Evolutionary conservation across 2,113 vertebrate species (phyloP).

Genomic region (Tragelaphus buxtoni): DNA sequence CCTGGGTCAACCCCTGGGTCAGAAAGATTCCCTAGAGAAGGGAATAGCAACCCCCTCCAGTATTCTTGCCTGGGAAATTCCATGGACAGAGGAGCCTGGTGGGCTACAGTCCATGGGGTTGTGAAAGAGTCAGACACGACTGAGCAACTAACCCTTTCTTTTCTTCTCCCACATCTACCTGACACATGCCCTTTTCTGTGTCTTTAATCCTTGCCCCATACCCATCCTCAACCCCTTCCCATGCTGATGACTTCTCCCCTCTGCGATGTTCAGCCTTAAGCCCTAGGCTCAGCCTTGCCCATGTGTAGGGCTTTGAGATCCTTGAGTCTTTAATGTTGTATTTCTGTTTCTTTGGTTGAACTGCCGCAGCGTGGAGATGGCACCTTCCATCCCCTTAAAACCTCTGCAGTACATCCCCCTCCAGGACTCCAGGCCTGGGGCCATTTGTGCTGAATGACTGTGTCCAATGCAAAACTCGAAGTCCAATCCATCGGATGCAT

Average conservation of each 20-base stretch:
- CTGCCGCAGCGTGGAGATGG: neutral
- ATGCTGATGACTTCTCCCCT: fast-evolving
- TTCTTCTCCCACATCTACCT: neutral
- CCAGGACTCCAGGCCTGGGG: neutral
- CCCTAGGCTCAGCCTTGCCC: neutral
- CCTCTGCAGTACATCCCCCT: neutral
- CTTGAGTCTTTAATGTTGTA: neutral
- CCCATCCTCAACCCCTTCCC: neutral
- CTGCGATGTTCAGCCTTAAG: fast-evolving
- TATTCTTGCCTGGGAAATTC: neutral
- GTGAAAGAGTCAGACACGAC: neutral
- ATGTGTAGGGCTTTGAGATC: too few species aligned
- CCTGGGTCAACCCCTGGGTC: neutral
- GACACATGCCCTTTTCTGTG: fast-evolving
- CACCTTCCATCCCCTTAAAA: neutral
- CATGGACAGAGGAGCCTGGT: neutral
- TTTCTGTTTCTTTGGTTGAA: neutral
- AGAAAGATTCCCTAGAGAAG: neutral
- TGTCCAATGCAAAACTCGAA: neutral
- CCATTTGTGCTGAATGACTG: neutral
- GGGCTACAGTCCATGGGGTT: neutral
- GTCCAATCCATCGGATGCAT: fast-evolving
- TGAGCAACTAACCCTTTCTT: neutral
- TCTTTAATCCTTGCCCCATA: neutral
- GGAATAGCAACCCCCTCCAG: neutral